A percentile compares a stretch with the other conserved stretches of the same genome.
These are phyloP conservation scores for Hemiprocne comata DNA, from an alignment of 2,113 vertebrate genomes.

Conservation along the genomic window DNA sequence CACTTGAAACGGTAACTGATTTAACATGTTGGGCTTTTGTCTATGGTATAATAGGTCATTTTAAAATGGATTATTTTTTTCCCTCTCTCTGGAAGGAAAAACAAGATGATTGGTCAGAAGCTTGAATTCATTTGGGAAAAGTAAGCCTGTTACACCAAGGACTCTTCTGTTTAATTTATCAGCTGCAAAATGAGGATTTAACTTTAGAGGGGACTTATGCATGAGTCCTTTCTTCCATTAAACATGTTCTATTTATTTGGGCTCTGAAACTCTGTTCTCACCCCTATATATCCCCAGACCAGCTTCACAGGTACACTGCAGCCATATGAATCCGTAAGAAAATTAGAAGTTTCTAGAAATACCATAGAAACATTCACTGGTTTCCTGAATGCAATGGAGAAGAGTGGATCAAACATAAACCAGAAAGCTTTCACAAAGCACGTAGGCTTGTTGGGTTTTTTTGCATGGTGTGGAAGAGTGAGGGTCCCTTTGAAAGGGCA, in stretches of 20 bases:
- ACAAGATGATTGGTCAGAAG: not conserved
- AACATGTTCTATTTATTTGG: not conserved
- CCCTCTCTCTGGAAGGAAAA: not conserved
- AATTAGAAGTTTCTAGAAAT: not conserved
- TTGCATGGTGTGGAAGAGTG: not conserved
- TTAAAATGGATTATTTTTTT: constrained; percentile 1
- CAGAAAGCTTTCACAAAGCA: not conserved
- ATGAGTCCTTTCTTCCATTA: not conserved
- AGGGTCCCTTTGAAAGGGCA: not conserved
- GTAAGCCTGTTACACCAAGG: not conserved
- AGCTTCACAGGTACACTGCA: not conserved
- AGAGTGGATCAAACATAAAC: not conserved
- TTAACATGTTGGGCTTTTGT: constrained; percentile 31
- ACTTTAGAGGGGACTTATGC: not conserved
- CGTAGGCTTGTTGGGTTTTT: not conserved
- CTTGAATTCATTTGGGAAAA: not conserved
- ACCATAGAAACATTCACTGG: not conserved
- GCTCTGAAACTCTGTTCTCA: not conserved
- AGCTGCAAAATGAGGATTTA: constrained; percentile 6
- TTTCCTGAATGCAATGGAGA: not conserved
- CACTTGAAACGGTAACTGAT: constrained; percentile 4
- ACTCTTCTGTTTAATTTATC: not conserved
- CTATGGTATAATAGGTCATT: not conserved
- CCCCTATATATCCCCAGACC: not conserved
- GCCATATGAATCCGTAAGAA: not conserved